A percentile compares a stretch with the other conserved stretches of the same genome.
phyloP scores from a whole-genome alignment of 37 sponge, comb jelly and placozoan species.

The Oopsacas minuta region DNA sequence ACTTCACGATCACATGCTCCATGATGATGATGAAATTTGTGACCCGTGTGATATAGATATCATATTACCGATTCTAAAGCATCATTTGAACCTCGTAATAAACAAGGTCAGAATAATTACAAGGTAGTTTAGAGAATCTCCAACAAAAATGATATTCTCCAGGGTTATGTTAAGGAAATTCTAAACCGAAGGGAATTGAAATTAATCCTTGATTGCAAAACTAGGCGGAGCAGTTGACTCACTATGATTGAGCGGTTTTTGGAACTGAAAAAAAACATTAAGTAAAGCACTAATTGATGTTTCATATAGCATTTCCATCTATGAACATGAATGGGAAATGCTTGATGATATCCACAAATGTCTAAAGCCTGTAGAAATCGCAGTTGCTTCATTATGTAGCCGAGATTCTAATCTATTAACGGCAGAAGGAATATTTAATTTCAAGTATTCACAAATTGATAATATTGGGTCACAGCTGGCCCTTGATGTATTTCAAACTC shows the following conservation, averaged over 20 bases:
- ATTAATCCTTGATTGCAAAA: conserved; percentile 16
- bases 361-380: conserved; percentile 2
- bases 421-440: conserved; percentile 13
- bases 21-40: conserved; percentile 16
- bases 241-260: conserved; percentile 4
- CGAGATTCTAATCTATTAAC: conserved; percentile 3
- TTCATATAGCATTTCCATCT: neutral
- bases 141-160: neutral
- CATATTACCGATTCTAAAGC: neutral
- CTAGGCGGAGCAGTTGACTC: conserved; percentile 6
- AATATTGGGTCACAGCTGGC: conserved; percentile 7
- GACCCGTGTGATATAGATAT: conserved; percentile 15
- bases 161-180: neutral
- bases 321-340: conserved; percentile 17
- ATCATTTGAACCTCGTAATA: conserved; percentile 3
- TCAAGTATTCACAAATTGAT: conserved; percentile 4
- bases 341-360: neutral
- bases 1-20: neutral
- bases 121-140: neutral
- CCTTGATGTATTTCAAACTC: conserved; percentile 11
- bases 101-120: neutral
- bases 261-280: neutral
- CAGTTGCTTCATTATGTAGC: neutral
- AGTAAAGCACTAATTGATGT: conserved; percentile 15
- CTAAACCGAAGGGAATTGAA: neutral